These are phyloP conservation scores for Myocastor coypus DNA, from an alignment of 2,113 vertebrate species.

Conservation along the genomic window DNA sequence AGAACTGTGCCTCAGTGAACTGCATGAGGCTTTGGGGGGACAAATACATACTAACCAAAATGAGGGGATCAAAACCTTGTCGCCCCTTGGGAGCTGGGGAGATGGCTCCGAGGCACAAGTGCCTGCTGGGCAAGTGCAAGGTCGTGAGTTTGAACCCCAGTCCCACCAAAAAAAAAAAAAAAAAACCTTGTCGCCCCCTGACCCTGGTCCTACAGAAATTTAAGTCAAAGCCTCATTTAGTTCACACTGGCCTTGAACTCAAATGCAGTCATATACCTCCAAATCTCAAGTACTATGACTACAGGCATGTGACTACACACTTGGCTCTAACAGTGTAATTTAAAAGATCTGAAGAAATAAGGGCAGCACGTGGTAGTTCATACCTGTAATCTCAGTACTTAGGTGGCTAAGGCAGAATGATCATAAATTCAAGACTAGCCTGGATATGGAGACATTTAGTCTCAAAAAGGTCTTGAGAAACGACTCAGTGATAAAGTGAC, in stretches of 20 bases:
- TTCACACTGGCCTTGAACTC: not conserved
- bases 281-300: not conserved
- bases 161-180: too few species aligned
- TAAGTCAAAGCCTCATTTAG: not conserved
- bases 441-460: not conserved
- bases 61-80: not conserved
- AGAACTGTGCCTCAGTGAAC: too few species aligned
- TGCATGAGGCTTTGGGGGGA: too few species aligned
- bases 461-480: not conserved
- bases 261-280: not conserved
- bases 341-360: slow-evolving; percentile 33
- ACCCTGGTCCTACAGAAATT: not conserved
- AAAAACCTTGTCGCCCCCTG: not conserved
- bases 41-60: too few species aligned
- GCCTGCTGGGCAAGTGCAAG: too few species aligned
- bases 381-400: not conserved
- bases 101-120: too few species aligned
- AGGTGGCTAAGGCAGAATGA: not conserved
- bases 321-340: slow-evolving; percentile 18
- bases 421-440: not conserved
- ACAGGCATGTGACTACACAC: not conserved
- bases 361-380: not conserved
- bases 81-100: too few species aligned
- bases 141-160: too few species aligned
- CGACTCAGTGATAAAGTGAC: not conserved